Percentiles rank a stretch among this genome's conserved stretches.
Conservation (phyloP, 1,140 invertebrate genomes). For the Dendroctonus ponderosae region DNA sequence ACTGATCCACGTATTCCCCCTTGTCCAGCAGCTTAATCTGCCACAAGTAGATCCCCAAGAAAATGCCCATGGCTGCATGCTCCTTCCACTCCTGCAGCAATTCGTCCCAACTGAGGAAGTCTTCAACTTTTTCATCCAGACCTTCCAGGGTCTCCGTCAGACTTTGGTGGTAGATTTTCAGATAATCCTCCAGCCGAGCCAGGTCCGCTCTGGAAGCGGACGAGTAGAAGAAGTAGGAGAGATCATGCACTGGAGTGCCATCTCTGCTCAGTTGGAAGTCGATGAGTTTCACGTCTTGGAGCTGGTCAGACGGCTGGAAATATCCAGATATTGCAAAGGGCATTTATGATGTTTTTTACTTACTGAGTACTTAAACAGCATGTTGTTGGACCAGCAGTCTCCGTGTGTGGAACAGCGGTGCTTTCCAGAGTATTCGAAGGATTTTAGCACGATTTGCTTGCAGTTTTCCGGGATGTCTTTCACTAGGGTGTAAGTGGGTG, state of each 20-base stretch:
- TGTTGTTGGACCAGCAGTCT: conserved; percentile 35
- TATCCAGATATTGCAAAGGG: not conserved
- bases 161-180: conserved; percentile 57
- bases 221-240: conserved; percentile 60
- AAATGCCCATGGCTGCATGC: conserved; percentile 45
- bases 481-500: conserved; percentile 18
- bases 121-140: conserved; percentile 50
- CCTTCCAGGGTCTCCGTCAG: conserved; percentile 48
- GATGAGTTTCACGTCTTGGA: conserved; percentile 41
- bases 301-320: conserved; percentile 21
- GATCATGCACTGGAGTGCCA: conserved; percentile 58
- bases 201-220: conserved; percentile 55
- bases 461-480: conserved; percentile 5
- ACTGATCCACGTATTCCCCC: not conserved
- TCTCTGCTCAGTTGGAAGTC: conserved; percentile 59
- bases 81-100: conserved; percentile 49
- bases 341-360: conserved; percentile 2
- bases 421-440: conserved; percentile 30
- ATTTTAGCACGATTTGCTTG: conserved; percentile 7
- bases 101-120: conserved; percentile 51
- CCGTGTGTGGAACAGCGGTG: conserved; percentile 25
- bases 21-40: conserved; percentile 17
- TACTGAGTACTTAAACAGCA: conserved; percentile 34
- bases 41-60: conserved; percentile 21
- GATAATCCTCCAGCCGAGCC: conserved; percentile 50